Evolutionary conservation across 2,113 vertebrate species (phyloP), one percentile per base, ranked within the genome.

Genomic region (Antennarius striatus): DNA sequence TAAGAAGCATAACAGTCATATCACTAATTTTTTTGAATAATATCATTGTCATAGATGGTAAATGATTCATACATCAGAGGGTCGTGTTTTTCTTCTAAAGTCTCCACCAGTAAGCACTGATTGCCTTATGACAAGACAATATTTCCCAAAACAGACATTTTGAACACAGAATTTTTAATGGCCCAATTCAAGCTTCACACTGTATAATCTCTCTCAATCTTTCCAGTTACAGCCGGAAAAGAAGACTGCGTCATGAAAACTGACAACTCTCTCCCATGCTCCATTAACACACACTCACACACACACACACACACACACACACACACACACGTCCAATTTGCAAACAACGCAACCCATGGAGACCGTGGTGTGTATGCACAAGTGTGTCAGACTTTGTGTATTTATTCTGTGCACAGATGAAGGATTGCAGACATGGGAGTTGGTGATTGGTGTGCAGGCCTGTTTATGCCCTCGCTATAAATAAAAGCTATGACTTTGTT

Each of bases 161-260:
- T 56, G 1, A 15, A 51, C 30, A 15, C 28, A 51, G 12, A 53
- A 14, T 47, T 43, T 16, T 13, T 50, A 16, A 51, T 32, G 53
- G 57, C 47, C 59, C 30, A n/a, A 10, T 45, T 39, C 45, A 49
- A 42, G 36, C 30, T 17, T 29, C 16, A 8, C 29, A 5, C 11
- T 43, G 30, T 36, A 36, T 55, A 16, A 73, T 73, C 22, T 50
- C 63, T 48, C 47, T 51, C 8, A 45, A 53, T 62, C 39, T 57
- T 53, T 54, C 51, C 56, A 63, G 70, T 54, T 51, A 43, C 17
- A 51, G 53, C 56, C 52, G 39, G 28, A 70, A 28, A 46, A 16
- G 12, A 52, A 13, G 5, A 36, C 47, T 77, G 30, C 53, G 4
- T 63, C 50, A n/a, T 40, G 50, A 48, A 56, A 80, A 54, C 16